Base-by-base conservation (phyloP, 30 jellyfish, hydroid and myxozoan genomes). In the Cassiopea xamachana region DNA sequence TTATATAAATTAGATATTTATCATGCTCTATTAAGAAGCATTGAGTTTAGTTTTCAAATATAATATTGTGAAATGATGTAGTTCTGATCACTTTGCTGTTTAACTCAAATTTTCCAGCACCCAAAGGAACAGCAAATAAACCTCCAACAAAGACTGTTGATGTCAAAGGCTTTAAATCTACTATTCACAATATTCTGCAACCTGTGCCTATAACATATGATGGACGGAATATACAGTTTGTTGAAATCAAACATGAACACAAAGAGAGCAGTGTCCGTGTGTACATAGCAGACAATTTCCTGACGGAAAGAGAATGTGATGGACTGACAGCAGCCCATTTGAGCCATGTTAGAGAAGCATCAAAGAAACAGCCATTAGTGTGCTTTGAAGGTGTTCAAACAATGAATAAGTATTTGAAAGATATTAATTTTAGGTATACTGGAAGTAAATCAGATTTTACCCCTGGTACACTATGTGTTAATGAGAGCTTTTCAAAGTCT, bases 351-450 rank as follows among this genome's bases (percentile, higher is more conserved):
- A 18, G 51, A 67, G 77, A 72, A 45, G 9, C 96, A 2, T 62
- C 85, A 16, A 82, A 84, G 68, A 80, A 82, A 61, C 46, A 93
- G 13, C 98, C 98, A 27, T 50, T 94, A 1, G 84, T 94, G 61
- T 94, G 98, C 48, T 94, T 94, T 90, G 96, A 89, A 0, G 92
- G 92, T 49, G 71, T 85, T n/a, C 70, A 81, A 12, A 88, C 98
- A 68, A 83, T 94, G 91, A 87, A 79, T 19, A 85, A 89, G 43
- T 80, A 94, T 82, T 82, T 94, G 75, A 51, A 84, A 45, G 96
- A 94, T 48, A 71, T 87, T 64, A 94, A 91, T n/a, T 18, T 74
- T 15, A 81, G n/a, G 1, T 14, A 73, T 19, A 67, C 1, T 13
- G 80, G 91, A 4, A 45, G 87, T 60, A 14, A 59, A 19, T 62